Evolutionary conservation across 2,113 vertebrate genomes (phyloP).

Genomic region (Rhinogobius similis): DNA sequence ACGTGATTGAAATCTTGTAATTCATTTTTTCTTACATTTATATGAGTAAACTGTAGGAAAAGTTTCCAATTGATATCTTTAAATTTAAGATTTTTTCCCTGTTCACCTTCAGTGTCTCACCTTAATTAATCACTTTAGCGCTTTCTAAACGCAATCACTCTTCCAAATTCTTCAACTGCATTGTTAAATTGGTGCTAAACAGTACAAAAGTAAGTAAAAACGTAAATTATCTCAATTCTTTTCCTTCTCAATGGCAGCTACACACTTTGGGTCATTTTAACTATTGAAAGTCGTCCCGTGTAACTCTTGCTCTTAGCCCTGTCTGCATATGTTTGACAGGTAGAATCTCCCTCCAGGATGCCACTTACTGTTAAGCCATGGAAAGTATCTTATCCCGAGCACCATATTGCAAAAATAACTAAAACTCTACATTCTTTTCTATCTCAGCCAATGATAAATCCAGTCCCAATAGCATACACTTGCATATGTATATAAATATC

Average conservation of each 20-base stretch:
- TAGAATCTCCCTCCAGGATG: conserved; percentile 46
- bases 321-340: conserved; percentile 43
- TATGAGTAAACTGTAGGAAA: too few species aligned
- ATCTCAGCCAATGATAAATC: conserved; percentile 47
- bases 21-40: too few species aligned
- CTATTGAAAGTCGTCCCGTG: conserved; percentile 28
- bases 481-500: conserved; percentile 47
- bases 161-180: too few species aligned
- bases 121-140: not conserved
- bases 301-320: conserved; percentile 27
- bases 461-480: conserved; percentile 20
- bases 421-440: conserved; percentile 17
- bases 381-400: conserved; percentile 59
- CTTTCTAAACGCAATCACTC: not conserved
- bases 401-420: conserved; percentile 39
- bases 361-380: conserved; percentile 56
- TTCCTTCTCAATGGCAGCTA: too few species aligned
- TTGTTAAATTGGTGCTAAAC: too few species aligned
- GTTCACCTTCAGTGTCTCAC: too few species aligned
- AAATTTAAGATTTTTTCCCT: too few species aligned
- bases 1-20: too few species aligned
- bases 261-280: not conserved
- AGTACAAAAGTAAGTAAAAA: too few species aligned
- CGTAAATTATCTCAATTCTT: too few species aligned
- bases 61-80: too few species aligned